These are phyloP conservation scores for cattle (Bos taurus) DNA, from an alignment of 2,113 vertebrate species.

Conservation along the genomic window ARS-UCD2.0 NC_037343.1:43335501-43336000, in stretches of 20 bases:
- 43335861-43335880: background rate
- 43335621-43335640: constrained; percentile 53
- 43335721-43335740: background rate
- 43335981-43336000: background rate
- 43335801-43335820: background rate
- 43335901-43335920: background rate
- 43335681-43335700: background rate
- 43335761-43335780: background rate
- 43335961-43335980: background rate
- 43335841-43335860: background rate
- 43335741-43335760: background rate
- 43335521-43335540: constrained; percentile 98
- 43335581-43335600: constrained; percentile 95
- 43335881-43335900: background rate
- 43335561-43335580: constrained; percentile 98
- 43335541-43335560: constrained; percentile 97
- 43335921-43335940: background rate
- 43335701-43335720: background rate
- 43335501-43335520: constrained; percentile 95
- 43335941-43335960: background rate
- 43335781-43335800: background rate
- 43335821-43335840: background rate
- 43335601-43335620: constrained; percentile 93
- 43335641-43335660: constrained; percentile 87
- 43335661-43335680: background rate